Evolutionary conservation across 1,140 invertebrate species (phyloP), one percentile per base, ranked within the genome.

Genomic region (Antheraea pernyi): DNA sequence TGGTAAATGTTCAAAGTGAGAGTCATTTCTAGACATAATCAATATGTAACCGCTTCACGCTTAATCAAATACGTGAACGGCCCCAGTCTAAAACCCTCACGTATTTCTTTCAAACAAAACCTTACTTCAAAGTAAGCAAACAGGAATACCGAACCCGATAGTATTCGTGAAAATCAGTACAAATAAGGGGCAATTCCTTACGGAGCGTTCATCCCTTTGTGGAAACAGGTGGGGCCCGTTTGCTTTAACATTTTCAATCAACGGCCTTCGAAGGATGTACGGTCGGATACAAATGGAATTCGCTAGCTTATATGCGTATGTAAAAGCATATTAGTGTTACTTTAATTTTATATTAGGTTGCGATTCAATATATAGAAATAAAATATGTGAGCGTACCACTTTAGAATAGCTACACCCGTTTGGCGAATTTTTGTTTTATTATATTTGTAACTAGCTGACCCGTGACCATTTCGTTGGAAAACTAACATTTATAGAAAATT

Each of bases 211-310:
- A 53, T 53, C 46, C 46, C 16, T 53, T 53, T 53, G 46, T 53
- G 46, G 46, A 53, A 53, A n/a, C 46, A 53, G 46, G 60, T 61
- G 30, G 18, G 60, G 19, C 4, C 60, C 30, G 60, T 61, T 61
- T 61, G 60, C 30, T 61, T 61, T 61, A 30, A 61, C 60, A 36
- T 61, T 61, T 61, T 61, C 60, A 61, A 61, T 61, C 60, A 61
- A 61, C 60, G 30, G 5, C 22, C 19, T n/a, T 16, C 46, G 11
- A 16, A 53, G 46, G 46, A 16, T 53, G 16, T 53, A 13, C 16
- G 5, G 9, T 53, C 46, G 46, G 13, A 53, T 30, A 16, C 46
- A 13, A 53, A 53, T 53, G 16, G 46, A 53, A 53, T 53, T 53
- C 16, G 13, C 46, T 53, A 16, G 46, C 46, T 53, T 6, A 16